phyloP scores from a whole-genome alignment of 35 echinoderm and acorn worm genomes.

The Strongylocentrotus purpuratus region DNA sequence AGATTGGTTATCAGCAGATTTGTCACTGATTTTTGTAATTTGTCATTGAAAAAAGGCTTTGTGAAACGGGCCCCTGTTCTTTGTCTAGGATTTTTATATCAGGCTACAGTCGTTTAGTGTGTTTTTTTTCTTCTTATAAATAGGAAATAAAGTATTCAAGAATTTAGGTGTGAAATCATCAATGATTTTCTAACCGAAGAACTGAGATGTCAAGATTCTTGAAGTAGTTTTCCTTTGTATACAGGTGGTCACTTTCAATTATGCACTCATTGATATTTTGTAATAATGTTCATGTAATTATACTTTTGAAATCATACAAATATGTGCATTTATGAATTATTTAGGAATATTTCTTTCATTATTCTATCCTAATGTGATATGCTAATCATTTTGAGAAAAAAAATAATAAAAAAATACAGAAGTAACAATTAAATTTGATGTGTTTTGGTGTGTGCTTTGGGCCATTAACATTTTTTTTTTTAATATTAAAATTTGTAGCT shows the following conservation, averaged over 20 bases:
- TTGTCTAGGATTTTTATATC: not conserved
- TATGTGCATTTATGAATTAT: slow-evolving; percentile 19
- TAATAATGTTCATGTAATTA: slow-evolving; percentile 20
- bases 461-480: no score
- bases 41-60: no score
- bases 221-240: not conserved
- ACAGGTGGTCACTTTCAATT: not conserved
- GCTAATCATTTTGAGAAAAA: slow-evolving; percentile 13
- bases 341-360: slow-evolving; percentile 19
- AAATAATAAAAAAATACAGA: not conserved
- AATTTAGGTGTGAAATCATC: not conserved
- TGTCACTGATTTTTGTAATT: no score
- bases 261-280: slow-evolving; percentile 13
- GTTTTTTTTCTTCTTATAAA: not conserved
- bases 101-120: not conserved
- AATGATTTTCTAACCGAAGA: not conserved
- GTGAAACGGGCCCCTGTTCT: no score
- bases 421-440: not conserved
- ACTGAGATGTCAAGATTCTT: not conserved
- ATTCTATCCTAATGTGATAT: slow-evolving; percentile 13
- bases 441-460: not conserved
- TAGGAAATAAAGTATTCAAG: not conserved
- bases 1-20: no score
- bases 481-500: no score
- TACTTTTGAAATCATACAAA: not conserved